Percentiles rank a stretch among this genome's conserved stretches.
Evolutionary conservation across 2,888 invertebrate species (phyloP).

Genomic region (Dexiosoma caninum): DNA sequence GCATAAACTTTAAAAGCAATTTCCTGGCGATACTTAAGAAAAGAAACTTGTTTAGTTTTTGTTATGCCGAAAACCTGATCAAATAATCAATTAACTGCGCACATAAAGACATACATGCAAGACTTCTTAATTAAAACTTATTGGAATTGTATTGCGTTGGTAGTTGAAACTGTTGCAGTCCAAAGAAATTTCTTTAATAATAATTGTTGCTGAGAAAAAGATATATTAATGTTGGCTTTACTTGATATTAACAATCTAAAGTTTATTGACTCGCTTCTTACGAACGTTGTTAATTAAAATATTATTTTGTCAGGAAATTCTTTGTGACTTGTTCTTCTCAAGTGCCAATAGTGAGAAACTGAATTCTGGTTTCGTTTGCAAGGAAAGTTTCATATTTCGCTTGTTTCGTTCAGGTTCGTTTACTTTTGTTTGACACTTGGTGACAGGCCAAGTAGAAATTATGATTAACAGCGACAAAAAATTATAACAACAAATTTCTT

Average conservation of each 20-base stretch:
- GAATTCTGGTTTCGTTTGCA: neutral
- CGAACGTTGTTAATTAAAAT: neutral
- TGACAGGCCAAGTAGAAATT: constrained; percentile 44
- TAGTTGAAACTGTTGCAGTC: too few relatives aligned
- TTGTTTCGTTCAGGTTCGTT: neutral
- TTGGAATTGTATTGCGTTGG: too few relatives aligned
- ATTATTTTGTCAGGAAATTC: neutral
- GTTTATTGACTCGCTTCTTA: neutral
- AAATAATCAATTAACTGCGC: too few relatives aligned
- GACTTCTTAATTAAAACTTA: too few relatives aligned
- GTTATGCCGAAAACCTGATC: too few relatives aligned
- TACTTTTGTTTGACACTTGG: constrained; percentile 43
- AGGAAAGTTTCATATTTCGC: neutral
- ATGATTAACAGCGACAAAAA: constrained; percentile 24
- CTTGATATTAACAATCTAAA: neutral
- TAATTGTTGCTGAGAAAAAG: too few relatives aligned
- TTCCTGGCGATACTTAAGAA: too few relatives aligned
- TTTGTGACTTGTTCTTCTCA: neutral
- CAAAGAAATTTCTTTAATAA: too few relatives aligned
- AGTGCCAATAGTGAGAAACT: neutral
- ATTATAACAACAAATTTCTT: neutral
- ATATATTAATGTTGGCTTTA: neutral
- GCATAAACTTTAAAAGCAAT: too few relatives aligned
- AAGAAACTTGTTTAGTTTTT: too few relatives aligned
- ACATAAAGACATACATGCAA: too few relatives aligned